Percentiles rank a stretch among this genome's conserved stretches.
Evolutionary conservation across 2,888 invertebrate species (phyloP).

Genomic region (Poecilobothrus nobilitatus): DNA sequence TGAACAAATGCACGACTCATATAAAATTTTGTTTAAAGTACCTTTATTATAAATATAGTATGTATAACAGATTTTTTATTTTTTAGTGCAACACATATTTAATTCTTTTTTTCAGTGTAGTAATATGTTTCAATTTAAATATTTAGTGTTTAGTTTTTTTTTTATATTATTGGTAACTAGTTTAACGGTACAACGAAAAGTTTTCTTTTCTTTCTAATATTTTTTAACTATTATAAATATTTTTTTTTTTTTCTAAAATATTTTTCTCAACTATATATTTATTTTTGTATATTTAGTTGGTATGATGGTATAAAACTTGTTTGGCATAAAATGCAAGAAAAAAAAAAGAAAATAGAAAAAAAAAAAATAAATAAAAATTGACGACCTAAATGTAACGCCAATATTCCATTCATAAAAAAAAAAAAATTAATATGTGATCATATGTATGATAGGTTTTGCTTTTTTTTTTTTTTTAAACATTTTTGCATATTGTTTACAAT

Average conservation of each 20-base stretch:
- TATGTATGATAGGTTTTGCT: not conserved
- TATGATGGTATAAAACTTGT: not conserved
- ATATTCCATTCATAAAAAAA: not conserved
- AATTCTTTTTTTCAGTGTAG: no score
- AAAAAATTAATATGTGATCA: not conserved
- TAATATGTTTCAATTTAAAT: no score
- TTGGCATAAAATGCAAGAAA: not conserved
- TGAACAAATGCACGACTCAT: no score
- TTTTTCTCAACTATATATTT: not conserved
- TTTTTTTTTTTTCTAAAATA: not conserved
- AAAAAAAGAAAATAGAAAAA: not conserved
- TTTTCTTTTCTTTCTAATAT: no score
- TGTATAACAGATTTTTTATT: no score
- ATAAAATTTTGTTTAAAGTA: no score
- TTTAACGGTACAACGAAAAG: not conserved
- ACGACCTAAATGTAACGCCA: not conserved
- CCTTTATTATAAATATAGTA: no score
- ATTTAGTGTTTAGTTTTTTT: no score
- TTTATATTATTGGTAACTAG: no score
- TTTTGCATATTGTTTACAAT: conserved; percentile 4
- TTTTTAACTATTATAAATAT: not conserved
- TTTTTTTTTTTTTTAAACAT: not conserved
- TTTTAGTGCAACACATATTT: no score
- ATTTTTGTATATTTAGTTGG: not conserved
- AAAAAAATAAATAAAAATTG: not conserved